phyloP scores from a whole-genome alignment of 2,888 invertebrate genomes.

The Amphipoea oculea region DNA sequence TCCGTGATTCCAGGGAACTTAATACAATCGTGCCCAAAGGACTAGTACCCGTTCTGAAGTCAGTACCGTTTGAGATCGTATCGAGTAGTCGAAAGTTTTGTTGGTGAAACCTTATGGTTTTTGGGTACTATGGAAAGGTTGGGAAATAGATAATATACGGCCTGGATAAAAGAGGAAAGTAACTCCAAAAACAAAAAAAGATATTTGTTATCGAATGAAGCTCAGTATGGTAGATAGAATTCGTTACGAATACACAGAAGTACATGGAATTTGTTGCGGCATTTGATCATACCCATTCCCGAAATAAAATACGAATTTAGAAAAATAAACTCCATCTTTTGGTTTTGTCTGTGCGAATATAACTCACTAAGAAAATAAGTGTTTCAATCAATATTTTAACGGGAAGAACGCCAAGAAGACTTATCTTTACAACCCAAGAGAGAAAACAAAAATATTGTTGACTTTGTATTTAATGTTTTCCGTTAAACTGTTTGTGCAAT shows the following conservation, averaged over 20 bases:
- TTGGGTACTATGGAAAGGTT: background rate
- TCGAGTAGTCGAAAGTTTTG: conserved; percentile 16
- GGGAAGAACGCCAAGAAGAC: background rate
- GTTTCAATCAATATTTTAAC: background rate
- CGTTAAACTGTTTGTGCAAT: background rate
- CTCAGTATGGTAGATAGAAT: conserved; percentile 23
- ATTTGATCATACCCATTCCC: conserved; percentile 8
- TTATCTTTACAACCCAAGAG: background rate
- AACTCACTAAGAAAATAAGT: background rate
- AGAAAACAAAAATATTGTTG: background rate
- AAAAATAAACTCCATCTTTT: background rate
- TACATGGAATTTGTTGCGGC: conserved; percentile 11
- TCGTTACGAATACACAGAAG: conserved; percentile 26
- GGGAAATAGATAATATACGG: background rate
- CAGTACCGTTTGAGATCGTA: conserved; percentile 28
- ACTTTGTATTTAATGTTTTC: background rate
- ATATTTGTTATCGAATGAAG: conserved; percentile 20
- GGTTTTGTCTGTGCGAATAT: background rate
- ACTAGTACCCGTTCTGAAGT: conserved; percentile 4
- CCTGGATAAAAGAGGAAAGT: background rate
- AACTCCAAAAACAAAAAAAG: background rate
- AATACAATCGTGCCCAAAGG: conserved; percentile 51
- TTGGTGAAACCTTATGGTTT: conserved; percentile 10
- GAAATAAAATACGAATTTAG: background rate
- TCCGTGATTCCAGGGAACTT: conserved; percentile 28